Base-by-base conservation (phyloP, 2,113 vertebrate species). In the Sphyrna mokarran region DNA sequence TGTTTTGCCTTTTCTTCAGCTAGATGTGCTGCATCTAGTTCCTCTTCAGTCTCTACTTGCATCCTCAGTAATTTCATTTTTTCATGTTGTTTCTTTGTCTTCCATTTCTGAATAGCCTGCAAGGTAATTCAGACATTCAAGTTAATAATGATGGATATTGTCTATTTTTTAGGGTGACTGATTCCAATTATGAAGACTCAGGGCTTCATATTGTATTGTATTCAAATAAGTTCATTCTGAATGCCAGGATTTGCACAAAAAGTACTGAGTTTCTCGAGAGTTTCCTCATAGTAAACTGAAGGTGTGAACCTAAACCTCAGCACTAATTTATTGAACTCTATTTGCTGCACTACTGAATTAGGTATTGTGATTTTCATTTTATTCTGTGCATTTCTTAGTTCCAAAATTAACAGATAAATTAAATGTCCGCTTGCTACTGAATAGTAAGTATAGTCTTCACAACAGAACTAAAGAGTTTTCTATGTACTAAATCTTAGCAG, bases 61-160 rank as follows among this genome's bases (percentile, higher is more conserved):
- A 96, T 96, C 96, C 98, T 98, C 93, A 98, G 96, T 5, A 97
- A 96, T 68, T 96, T 96, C 96, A 97, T 97, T 40, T 96, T 98
- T 96, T 98, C 97, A 96, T 97, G 96, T 80, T 97, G 96, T 95
- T 98, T 98, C 96, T 97, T 97, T 95, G 97, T 96, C 97, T 98
- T 99, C 99, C 99, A 99, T 69, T 97, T 98, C 94, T 97, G 97
- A 97, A 99, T 98, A 96, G 98, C 98, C 99, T 99, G 96, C 11
- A 95, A 66, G 0, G 96, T 43, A 89, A 33, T 18, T 95, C 1
- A 95, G 78, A n/a, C 96, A 95, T 80, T 0, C 0, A 96, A 96
- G 10, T 70, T 78, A 43, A 70, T 22, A 37, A 43, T 70, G 26
- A 54, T 33, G n/a, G 48, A 5, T 5, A 96, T 13, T 22, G 1